Evolutionary conservation across 2,113 vertebrate genomes (phyloP), one percentile per base, ranked within the genome.

Genomic region (Chloropsis cyanopogon): DNA sequence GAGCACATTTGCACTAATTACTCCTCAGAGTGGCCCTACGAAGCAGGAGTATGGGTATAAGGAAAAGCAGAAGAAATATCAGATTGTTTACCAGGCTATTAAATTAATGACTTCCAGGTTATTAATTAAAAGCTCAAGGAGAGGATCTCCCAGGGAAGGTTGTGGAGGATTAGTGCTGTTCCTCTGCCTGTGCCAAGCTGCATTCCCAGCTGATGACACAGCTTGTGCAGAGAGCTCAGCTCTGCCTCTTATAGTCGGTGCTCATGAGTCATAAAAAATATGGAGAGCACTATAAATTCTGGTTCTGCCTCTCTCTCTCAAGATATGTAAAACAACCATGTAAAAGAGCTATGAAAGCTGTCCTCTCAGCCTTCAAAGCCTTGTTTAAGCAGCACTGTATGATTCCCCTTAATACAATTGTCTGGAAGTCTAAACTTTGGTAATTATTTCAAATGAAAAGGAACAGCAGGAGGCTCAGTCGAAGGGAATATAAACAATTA

Each of bases 401-500:
- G 93, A 97, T 63, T 85, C 89, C 78, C 87, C 84, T 96, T 94
- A 90, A 95, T 93, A 85, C 87, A 92, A 95, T 88, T 93, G 93
- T 96, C 91, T 92, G 86, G 41, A 95, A 95, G 90, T 93, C 93
- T 97, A 94, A 97, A 96, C 94, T 95, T 96, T 77, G 75, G 91
- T 95, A 97, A 97, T 96, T 96, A 94, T 90, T 97, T 91, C 78
- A 35, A 90, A 95, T 90, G 93, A 95, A 94, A 94, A 88, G 82
- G 94, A 97, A 66, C 95, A 96, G 96, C 95, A 80, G 92, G 94
- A 91, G 94, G 90, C 85, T 95, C 78, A 28, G 93, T 77, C 82
- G 90, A 96, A 95, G 84, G 90, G 92, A 95, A 95, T 91, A 95
- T 96, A 96, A 97, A 96, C 94, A 96, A 96, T 96, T 96, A 97